Evolutionary conservation across 2,113 vertebrate species (phyloP).

Genomic region (Vulpes vulpes): DNA sequence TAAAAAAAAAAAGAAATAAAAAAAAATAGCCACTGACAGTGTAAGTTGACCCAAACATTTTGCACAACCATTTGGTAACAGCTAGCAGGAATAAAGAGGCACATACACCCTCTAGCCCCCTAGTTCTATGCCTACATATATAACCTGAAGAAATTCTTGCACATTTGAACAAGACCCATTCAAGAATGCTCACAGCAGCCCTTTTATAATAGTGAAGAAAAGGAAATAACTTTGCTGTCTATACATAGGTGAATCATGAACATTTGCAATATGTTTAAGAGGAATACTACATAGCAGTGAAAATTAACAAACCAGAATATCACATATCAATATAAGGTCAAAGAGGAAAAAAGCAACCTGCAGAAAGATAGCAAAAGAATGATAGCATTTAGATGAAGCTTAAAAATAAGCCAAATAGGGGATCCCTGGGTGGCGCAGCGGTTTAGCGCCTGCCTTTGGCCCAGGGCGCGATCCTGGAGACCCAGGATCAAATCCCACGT

Average conservation of each 20-base stretch:
- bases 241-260: neutral
- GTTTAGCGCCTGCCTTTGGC: no score
- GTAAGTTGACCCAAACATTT: neutral
- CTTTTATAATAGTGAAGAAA: neutral
- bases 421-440: no score
- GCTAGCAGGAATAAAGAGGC: neutral
- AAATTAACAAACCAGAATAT: neutral
- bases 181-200: neutral
- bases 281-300: neutral
- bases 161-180: neutral
- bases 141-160: neutral
- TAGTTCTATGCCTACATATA: no score
- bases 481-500: no score
- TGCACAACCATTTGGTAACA: neutral
- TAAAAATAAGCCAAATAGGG: neutral
- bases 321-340: neutral
- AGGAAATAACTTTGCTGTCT: neutral
- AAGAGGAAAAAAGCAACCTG: neutral
- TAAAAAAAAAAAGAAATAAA: neutral
- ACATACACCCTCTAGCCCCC: accelerated
- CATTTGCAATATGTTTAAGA: neutral
- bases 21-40: no score
- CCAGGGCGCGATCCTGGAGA: no score
- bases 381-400: neutral
- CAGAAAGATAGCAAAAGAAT: neutral